Conservation (phyloP, 2,888 invertebrate species). For the Clusia tigrina region DNA sequence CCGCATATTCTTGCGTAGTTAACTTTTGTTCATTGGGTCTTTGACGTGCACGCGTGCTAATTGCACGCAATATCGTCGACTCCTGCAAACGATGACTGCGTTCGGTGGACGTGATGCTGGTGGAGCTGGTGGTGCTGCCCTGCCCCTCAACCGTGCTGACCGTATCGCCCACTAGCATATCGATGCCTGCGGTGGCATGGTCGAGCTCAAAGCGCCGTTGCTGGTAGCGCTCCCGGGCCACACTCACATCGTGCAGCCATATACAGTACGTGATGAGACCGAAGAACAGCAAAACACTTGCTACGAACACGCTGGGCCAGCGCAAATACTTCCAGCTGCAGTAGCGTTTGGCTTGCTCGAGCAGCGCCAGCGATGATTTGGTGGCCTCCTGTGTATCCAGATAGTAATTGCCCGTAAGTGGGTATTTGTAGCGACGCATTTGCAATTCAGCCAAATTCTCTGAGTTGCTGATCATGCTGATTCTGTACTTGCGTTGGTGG, state of each 20-base stretch:
- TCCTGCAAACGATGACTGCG: conserved; percentile 37
- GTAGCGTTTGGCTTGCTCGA: conserved; percentile 45
- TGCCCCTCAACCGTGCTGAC: conserved; percentile 1
- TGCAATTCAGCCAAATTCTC: conserved; percentile 56
- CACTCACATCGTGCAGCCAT: conserved; percentile 57
- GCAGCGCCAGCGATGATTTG: conserved; percentile 44
- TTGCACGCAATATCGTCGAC: conserved; percentile 48
- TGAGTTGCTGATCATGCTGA: conserved; percentile 48
- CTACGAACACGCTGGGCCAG: conserved; percentile 55
- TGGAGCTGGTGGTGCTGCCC: conserved; percentile 21
- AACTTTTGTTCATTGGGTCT: conserved; percentile 36
- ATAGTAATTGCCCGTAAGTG: conserved; percentile 54
- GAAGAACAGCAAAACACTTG: conserved; percentile 54
- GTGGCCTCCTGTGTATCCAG: conserved; percentile 44
- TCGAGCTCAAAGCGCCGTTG: conserved; percentile 43
- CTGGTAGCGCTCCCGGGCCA: conserved; percentile 51
- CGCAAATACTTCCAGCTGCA: conserved; percentile 57
- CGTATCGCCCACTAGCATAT: conserved; percentile 18
- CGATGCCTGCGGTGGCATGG: no score
- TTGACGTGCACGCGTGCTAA: conserved; percentile 29
- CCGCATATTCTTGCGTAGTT: conserved; percentile 31
- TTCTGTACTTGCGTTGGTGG: conserved; percentile 49
- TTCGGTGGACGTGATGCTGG: conserved; percentile 26
- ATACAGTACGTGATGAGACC: conserved; percentile 58
- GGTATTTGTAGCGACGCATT: conserved; percentile 57